These are phyloP conservation scores for Troilus luridus DNA, from an alignment of 2,888 invertebrate species.

Conservation along the genomic window DNA sequence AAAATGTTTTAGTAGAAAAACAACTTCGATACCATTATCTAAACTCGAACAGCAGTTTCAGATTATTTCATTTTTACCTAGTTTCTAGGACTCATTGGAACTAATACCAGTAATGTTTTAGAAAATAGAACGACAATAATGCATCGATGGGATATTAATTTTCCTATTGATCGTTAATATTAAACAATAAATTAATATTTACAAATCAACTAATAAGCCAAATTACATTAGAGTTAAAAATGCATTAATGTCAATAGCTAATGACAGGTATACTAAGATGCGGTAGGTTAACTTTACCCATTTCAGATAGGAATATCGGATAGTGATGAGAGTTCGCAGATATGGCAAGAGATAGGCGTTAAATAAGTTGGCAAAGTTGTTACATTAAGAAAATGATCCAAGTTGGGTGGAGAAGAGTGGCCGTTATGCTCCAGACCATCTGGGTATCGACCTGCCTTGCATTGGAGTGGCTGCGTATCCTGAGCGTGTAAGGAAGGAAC, in stretches of 20 bases:
- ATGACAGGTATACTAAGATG: background rate
- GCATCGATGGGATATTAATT: too few relatives aligned
- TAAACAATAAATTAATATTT: too few relatives aligned
- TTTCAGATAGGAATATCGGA: background rate
- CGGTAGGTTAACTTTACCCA: background rate
- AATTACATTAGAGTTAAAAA: too few relatives aligned
- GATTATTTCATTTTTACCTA: too few relatives aligned
- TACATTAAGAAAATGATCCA: slow-evolving; percentile 38
- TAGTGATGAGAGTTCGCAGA: background rate
- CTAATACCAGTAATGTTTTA: too few relatives aligned
- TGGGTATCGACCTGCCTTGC: background rate
- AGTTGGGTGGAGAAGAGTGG: background rate
- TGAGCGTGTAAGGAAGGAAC: background rate
- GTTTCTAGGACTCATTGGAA: too few relatives aligned
- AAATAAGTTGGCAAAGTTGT: slow-evolving; percentile 2
- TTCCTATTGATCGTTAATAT: too few relatives aligned
- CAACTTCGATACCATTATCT: too few relatives aligned
- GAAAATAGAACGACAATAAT: too few relatives aligned
- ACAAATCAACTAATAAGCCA: too few relatives aligned
- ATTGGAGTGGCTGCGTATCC: background rate
- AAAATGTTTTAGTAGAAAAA: too few relatives aligned
- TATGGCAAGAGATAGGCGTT: background rate
- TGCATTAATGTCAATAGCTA: background rate
- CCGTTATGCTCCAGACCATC: background rate
- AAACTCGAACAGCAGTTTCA: too few relatives aligned